phyloP scores from a whole-genome alignment of 2,113 vertebrate genomes.

The Tapirus terrestris region DNA sequence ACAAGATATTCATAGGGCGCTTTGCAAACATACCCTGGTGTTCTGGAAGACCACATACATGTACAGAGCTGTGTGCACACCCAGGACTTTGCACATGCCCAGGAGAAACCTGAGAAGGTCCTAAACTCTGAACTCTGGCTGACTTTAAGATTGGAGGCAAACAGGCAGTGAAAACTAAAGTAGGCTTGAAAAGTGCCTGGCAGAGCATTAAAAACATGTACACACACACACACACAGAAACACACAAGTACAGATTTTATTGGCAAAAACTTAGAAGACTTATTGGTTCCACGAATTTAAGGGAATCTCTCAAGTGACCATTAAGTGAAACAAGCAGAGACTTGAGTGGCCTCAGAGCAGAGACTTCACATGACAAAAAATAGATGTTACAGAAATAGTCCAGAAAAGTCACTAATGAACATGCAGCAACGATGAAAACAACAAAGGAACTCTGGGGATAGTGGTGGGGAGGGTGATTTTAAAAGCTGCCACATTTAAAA shows the following conservation, averaged over 20 bases:
- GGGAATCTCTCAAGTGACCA: background rate
- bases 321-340: background rate
- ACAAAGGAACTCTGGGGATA: background rate
- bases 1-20: background rate
- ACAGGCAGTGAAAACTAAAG: background rate
- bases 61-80: background rate
- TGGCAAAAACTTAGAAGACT: background rate
- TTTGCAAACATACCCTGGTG: background rate
- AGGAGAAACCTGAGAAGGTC: background rate
- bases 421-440: background rate
- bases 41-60: background rate
- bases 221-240: accelerated
- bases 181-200: background rate
- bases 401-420: background rate
- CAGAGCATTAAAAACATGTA: background rate
- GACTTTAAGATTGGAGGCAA: background rate
- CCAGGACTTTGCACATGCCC: background rate
- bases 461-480: background rate
- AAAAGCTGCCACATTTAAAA: background rate
- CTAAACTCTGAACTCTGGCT: background rate
- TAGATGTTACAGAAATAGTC: background rate
- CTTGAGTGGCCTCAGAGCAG: background rate
- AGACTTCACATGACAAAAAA: background rate
- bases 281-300: background rate
- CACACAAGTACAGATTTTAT: background rate